These are phyloP conservation scores for Venustaconcha ellipsiformis DNA, from an alignment of 1,140 invertebrate species.

Conservation along the genomic window DNA sequence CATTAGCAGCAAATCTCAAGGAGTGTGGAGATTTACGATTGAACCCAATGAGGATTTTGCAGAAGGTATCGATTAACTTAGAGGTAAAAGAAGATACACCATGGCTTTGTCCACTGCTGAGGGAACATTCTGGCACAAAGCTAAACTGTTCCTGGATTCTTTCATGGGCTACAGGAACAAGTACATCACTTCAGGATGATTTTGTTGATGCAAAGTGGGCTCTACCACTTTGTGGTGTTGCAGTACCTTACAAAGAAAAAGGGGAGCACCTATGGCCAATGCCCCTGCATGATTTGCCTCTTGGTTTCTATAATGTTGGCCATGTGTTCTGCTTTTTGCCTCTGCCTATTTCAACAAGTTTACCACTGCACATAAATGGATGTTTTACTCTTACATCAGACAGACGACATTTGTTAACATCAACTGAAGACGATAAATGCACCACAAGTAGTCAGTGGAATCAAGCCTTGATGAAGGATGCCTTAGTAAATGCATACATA, in stretches of 20 bases:
- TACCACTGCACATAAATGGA: conserved; percentile 52
- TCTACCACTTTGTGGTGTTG: conserved; percentile 17
- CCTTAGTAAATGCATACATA: conserved; percentile 12
- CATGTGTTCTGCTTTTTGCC: conserved; percentile 52
- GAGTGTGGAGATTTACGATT: too few relatives aligned
- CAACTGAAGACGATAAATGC: conserved; percentile 40
- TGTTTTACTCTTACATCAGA: conserved; percentile 47
- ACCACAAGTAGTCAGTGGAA: conserved; percentile 11
- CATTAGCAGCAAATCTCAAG: too few relatives aligned
- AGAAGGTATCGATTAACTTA: too few relatives aligned
- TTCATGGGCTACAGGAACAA: conserved; percentile 7
- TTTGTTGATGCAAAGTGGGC: background rate
- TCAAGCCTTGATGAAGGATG: conserved; percentile 7
- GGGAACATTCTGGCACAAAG: too few relatives aligned
- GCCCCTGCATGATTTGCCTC: background rate
- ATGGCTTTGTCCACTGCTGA: too few relatives aligned
- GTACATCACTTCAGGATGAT: background rate
- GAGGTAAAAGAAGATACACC: too few relatives aligned
- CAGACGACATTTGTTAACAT: conserved; percentile 28
- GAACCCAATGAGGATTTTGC: too few relatives aligned
- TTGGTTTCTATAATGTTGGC: conserved; percentile 13
- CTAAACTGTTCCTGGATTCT: conserved; percentile 1
- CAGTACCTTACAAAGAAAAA: conserved; percentile 2
- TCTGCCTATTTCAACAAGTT: conserved; percentile 42
- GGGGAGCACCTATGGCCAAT: background rate